Conservation (phyloP, 2,797 vertebrate genomes). For the Trichosurus vulpecula region DNA sequence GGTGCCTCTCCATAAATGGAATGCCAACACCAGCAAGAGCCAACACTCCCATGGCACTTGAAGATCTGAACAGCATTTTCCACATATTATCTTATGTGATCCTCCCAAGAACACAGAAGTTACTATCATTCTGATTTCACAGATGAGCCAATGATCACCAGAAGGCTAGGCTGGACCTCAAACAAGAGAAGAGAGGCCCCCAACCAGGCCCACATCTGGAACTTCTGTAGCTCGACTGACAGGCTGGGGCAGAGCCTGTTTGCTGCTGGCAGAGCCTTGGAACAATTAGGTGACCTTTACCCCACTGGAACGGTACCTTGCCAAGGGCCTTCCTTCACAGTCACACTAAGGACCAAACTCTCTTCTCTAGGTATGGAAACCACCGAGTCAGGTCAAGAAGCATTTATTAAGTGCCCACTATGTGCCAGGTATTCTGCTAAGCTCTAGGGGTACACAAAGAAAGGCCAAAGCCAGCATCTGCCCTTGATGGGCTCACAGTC, state of each 20-base stretch:
- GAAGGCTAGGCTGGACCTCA: background rate
- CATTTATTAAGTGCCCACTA: background rate
- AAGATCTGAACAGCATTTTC: background rate
- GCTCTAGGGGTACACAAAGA: background rate
- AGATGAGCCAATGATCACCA: background rate
- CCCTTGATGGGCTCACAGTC: no score
- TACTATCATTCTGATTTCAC: background rate
- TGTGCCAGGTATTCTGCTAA: no score
- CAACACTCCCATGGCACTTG: background rate
- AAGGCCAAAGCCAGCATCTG: background rate
- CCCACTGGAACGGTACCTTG: background rate
- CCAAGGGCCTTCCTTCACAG: background rate
- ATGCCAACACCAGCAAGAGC: no score
- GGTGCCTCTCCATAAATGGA: background rate
- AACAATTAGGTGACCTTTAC: background rate
- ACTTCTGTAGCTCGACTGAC: background rate
- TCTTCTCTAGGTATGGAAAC: background rate
- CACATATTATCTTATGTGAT: background rate
- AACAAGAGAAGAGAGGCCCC: no score
- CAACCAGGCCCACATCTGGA: background rate
- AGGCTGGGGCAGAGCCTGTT: no score
- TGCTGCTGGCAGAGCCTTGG: background rate
- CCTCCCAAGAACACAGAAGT: background rate
- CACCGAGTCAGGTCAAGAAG: background rate
- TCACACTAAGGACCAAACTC: background rate